Conservation (phyloP, 2,113 vertebrate genomes). For the Propithecus coquereli region DNA sequence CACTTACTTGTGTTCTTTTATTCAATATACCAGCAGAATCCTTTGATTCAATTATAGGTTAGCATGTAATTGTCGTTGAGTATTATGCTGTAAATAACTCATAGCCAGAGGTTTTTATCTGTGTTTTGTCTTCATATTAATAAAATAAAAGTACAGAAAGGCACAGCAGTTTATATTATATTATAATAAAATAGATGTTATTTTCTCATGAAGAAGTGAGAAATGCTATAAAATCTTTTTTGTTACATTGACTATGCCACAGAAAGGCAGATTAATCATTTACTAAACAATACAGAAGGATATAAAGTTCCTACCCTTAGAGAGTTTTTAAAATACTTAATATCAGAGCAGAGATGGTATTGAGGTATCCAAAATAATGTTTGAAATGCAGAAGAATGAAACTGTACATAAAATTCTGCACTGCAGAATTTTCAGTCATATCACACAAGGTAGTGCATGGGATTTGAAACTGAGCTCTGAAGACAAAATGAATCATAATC, state of each 20-base stretch:
- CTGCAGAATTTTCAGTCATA: neutral
- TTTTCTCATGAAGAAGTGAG: neutral
- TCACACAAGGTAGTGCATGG: neutral
- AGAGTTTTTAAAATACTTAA: neutral
- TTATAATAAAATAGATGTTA: neutral
- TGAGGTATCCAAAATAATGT: neutral
- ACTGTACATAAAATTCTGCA: neutral
- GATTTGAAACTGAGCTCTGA: neutral
- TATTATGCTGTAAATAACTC: neutral
- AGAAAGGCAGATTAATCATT: neutral
- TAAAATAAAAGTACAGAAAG: slow-evolving; percentile 16
- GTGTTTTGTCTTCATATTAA: neutral
- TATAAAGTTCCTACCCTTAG: neutral
- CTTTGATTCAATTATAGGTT: neutral
- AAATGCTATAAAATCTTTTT: neutral
- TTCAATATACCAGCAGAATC: neutral
- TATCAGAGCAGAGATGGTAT: neutral
- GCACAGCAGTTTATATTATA: neutral
- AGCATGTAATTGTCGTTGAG: neutral
- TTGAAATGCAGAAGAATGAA: neutral
- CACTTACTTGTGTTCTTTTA: neutral
- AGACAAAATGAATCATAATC: neutral
- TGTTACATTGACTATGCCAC: neutral
- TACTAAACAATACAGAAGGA: neutral
- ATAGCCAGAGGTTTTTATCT: neutral